Base-by-base conservation (phyloP, 2,113 vertebrate genomes). In the Hypocryptadius cinnamomeus region DNA sequence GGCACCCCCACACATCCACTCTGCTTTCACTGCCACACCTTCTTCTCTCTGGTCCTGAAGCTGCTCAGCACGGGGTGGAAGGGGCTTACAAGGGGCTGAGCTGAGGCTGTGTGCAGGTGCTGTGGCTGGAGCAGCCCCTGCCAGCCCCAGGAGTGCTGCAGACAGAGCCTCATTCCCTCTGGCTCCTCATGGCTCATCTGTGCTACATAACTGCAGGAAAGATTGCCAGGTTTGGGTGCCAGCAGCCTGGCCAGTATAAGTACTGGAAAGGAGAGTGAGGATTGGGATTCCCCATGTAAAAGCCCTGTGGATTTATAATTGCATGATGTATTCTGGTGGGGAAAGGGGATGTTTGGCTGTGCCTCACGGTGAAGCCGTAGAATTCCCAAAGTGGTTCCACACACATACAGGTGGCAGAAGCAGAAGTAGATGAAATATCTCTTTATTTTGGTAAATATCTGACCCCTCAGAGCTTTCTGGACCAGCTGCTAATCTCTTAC, bases 1-100 rank as follows among this genome's bases (percentile, higher is more conserved):
- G 54, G 25, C 45, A 89, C 33, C 31, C 4, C 6, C 45, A 6
- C 2, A 1, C 33, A 20, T 8, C 22, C 90, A 28, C 21, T 2
- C 50, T 73, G 39, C 56, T 61, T 8, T 51, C 0, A 0, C 76
- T 57, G 80, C 40, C 81, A 35, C 78, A 18, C 33, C 0, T 0
- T 33, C 85, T 17, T 35, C 56, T 28, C 35, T 64, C 15, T 40
- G 37, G 17, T 68, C 73, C 47, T 39, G 25, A 2, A 28, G 48
- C 63, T 77, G 59, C 61, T 68, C 61, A 27, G n/a, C 35, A 15
- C 5, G 1, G 25, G 69, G 35, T 48, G 47, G 15, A 9, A 5
- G 51, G 14, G 25, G 22, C 31, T 86, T 19, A 11, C 47, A 27
- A 31, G 72, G 35, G 50, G 27, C 64, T 73, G 56, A 18, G 28